Conservation (phyloP, 2,888 invertebrate genomes). For the Harpalus rufipes region DNA sequence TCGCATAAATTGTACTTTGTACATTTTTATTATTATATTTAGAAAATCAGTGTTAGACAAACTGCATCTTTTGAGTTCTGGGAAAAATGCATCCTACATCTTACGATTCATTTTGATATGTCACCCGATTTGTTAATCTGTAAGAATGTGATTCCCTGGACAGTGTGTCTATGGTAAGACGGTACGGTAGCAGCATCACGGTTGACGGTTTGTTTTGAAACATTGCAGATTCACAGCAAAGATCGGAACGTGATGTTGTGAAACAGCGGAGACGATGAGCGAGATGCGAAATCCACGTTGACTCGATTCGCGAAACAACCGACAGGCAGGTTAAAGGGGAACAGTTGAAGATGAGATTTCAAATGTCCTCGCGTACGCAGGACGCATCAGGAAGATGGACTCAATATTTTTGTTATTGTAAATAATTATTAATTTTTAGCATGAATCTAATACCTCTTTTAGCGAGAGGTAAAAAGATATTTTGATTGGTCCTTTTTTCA, state of each 20-base stretch:
- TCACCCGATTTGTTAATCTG: not conserved
- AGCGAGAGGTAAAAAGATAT: too few species aligned
- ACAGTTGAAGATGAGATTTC: not conserved
- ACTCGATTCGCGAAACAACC: slow-evolving; percentile 27
- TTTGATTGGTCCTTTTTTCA: too few species aligned
- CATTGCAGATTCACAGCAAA: slow-evolving; percentile 41
- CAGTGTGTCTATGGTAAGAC: not conserved
- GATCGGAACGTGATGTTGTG: slow-evolving; percentile 37
- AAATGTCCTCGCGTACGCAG: too few species aligned
- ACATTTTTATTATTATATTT: too few species aligned
- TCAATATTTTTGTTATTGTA: not conserved
- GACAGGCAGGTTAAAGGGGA: slow-evolving; percentile 35
- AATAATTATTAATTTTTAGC: too few species aligned
- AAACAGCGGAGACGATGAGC: not conserved
- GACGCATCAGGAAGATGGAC: too few species aligned
- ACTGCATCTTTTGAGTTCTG: too few species aligned
- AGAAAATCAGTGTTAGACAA: too few species aligned
- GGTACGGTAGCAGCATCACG: slow-evolving; percentile 21
- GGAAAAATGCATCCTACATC: not conserved
- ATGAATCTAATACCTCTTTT: too few species aligned
- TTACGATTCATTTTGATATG: not conserved
- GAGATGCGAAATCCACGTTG: slow-evolving; percentile 22
- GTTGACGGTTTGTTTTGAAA: slow-evolving; percentile 43
- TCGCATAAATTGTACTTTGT: too few species aligned
- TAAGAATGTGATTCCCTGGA: not conserved